Conservation (phyloP, 2,888 invertebrate species). For the Drosophila meridionalis region DNA sequence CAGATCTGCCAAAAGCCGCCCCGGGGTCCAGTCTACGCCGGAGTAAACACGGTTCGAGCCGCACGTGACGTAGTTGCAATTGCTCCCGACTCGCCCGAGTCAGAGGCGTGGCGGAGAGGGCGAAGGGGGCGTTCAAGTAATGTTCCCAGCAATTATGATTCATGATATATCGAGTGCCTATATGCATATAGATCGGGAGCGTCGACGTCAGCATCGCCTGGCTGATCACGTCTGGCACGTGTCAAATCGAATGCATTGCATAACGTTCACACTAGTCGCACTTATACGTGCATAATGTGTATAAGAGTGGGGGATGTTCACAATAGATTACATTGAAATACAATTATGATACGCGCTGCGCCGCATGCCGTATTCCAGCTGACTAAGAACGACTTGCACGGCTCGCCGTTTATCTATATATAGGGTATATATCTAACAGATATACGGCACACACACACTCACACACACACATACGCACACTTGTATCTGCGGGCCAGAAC, state of each 20-base stretch:
- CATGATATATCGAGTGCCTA: background rate
- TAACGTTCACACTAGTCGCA: conserved; percentile 7
- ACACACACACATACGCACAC: conserved; percentile 2
- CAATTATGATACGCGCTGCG: conserved; percentile 13
- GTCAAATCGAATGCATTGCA: conserved; percentile 15
- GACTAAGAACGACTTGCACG: conserved; percentile 32
- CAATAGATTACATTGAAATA: conserved; percentile 9
- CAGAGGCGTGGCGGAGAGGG: background rate
- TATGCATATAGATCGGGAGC: background rate
- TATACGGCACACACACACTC: conserved; percentile 4
- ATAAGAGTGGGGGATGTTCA: conserved; percentile 6
- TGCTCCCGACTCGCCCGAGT: background rate
- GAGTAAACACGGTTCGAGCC: conserved; percentile 8
- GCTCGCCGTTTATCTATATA: conserved; percentile 10
- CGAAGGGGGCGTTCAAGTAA: background rate
- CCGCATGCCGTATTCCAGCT: conserved; percentile 21
- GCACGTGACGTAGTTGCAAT: conserved; percentile 26
- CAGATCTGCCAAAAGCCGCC: conserved; percentile 62
- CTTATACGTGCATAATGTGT: background rate
- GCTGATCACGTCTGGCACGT: conserved; percentile 8
- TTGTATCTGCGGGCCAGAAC: background rate
- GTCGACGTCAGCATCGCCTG: background rate
- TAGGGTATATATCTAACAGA: conserved; percentile 10
- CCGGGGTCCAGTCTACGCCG: conserved; percentile 17
- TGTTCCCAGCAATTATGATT: background rate